Base-by-base conservation (phyloP, 2,113 vertebrate species). In the Xyrauchen texanus region DNA sequence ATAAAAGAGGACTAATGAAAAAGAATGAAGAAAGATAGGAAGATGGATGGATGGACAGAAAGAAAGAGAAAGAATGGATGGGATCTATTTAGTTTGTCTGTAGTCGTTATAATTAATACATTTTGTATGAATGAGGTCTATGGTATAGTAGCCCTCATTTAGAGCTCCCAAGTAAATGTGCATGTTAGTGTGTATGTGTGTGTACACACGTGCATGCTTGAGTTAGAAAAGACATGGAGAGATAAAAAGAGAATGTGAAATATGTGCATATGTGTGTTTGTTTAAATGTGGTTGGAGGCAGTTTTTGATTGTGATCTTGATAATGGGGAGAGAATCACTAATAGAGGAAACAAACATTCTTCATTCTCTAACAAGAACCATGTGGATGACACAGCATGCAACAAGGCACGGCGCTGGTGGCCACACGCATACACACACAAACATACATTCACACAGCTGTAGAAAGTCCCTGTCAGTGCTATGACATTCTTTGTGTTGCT, bases 331-430 rank as follows among this genome's bases (percentile, higher is more conserved):
- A 87, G 83, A 82, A 71, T 82, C 85, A 85, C 90, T 93, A 91
- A 90, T 87, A 88, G 87, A 86, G 86, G 90, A 92, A 91, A 90
- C 86, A 91, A 91, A 92, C 90, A 88, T 88, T 86, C 83, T 84
- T 80, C 63, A 6, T 78, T 80, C 78, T 79, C 68, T 91, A 91
- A 93, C 87, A 85, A 90, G 89, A 84, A 86, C 86, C 90, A 91
- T 88, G 88, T 91, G 90, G 87, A 84, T 65, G 61, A 77, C 68
- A 68, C 87, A 85, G 81, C 85, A 80, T 52, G 80, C 81, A 83
- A 85, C 10, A 62, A 66, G 75, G 64, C 76, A 34, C 83, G 21
- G 21, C 21, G 21, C 21, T 34, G 21, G 21, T 3, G 21, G 21
- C 21, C 21, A 34, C 21, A 34, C 21, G 21, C 21, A 34, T 34